Conservation (phyloP, 2,113 vertebrate species). For the Forbesichthys papilliferus region DNA sequence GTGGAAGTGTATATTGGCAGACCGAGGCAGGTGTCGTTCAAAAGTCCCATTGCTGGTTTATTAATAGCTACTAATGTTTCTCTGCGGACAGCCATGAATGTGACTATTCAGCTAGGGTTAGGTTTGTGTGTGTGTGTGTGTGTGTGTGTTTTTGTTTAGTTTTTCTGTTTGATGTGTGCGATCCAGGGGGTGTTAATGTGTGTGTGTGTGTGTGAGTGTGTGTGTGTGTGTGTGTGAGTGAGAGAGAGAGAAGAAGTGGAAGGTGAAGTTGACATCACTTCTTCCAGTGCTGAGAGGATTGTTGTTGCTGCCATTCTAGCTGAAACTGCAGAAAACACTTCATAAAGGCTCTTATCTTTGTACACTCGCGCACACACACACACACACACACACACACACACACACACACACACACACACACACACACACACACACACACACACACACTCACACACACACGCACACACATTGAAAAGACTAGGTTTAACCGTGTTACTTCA, state of each 20-base stretch:
- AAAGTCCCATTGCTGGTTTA: slow-evolving; percentile 51
- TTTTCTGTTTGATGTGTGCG: slow-evolving; percentile 50
- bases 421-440: slow-evolving; percentile 5
- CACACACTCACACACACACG: slow-evolving; percentile 8
- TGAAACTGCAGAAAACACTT: slow-evolving; percentile 24
- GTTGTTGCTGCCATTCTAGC: slow-evolving; percentile 57
- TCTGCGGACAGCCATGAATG: slow-evolving; percentile 59
- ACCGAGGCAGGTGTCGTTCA: slow-evolving; percentile 60
- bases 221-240: slow-evolving; percentile 19
- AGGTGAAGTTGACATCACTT: slow-evolving; percentile 66
- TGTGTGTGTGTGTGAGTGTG: slow-evolving; percentile 13
- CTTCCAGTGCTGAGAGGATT: slow-evolving; percentile 60
- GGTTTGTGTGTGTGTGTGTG: slow-evolving; percentile 2
- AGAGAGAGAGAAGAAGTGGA: slow-evolving; percentile 11
- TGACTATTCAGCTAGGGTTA: slow-evolving; percentile 50
- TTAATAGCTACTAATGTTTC: slow-evolving; percentile 60
- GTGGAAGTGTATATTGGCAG: slow-evolving; percentile 54
- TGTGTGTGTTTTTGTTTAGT: slow-evolving; percentile 25
- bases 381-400: slow-evolving; percentile 15
- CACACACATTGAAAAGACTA: background rate
- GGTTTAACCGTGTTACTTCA: background rate
- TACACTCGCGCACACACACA: slow-evolving; percentile 1
- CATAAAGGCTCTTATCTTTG: slow-evolving; percentile 47
- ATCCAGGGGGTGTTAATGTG: slow-evolving; percentile 40
- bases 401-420: slow-evolving; percentile 7